Evolutionary conservation across 2,888 invertebrate genomes (phyloP).

Genomic region (Brachylomia viminalis): DNA sequence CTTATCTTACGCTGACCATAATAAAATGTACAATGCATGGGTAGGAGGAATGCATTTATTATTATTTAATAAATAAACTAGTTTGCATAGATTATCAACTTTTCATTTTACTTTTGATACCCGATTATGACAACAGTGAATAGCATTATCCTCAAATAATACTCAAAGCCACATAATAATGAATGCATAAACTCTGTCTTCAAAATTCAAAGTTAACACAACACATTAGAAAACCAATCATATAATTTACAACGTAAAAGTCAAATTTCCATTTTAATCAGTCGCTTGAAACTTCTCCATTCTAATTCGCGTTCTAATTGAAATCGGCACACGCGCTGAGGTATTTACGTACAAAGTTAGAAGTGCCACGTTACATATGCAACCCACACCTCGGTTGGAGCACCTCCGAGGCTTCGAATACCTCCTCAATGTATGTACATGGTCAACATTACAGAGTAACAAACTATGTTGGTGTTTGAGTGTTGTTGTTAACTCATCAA

Average conservation of each 20-base stretch:
- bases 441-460: conserved; percentile 37
- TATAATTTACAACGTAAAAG: conserved; percentile 39
- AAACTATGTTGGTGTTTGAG: conserved; percentile 35
- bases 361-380: conserved; percentile 49
- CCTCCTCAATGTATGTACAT: conserved; percentile 30
- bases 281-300: conserved; percentile 54
- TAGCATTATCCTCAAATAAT: neutral
- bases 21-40: neutral
- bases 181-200: conserved; percentile 40
- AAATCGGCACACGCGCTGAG: conserved; percentile 41
- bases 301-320: conserved; percentile 58
- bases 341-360: conserved; percentile 50
- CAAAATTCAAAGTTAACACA: conserved; percentile 34
- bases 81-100: neutral
- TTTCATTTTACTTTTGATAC: conserved; percentile 3
- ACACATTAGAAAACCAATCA: conserved; percentile 56
- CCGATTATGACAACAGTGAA: conserved; percentile 10
- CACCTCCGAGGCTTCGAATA: conserved; percentile 28
- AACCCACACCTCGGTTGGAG: conserved; percentile 40
- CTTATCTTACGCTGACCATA: neutral
- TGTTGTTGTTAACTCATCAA: conserved; percentile 49
- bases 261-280: conserved; percentile 64
- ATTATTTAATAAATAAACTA: conserved; percentile 9
- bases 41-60: neutral
- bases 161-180: conserved; percentile 17